Evolutionary conservation across 2,888 invertebrate species (phyloP).

Genomic region (Pimpla rufipes): DNA sequence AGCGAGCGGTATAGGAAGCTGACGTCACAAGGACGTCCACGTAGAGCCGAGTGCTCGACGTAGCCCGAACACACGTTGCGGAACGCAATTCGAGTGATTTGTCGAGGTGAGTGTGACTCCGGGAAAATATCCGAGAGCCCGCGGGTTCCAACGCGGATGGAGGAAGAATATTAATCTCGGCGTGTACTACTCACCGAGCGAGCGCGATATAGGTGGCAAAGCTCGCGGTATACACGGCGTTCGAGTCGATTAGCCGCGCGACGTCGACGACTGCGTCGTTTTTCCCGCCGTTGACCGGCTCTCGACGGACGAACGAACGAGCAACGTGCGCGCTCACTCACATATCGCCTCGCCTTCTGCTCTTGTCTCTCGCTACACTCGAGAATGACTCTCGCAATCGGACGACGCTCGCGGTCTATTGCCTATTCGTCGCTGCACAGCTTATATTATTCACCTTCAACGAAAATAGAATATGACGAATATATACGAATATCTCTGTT

Average conservation of each 20-base stretch:
- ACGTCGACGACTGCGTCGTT: slow-evolving; percentile 6
- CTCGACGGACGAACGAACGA: background rate
- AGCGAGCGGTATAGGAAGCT: slow-evolving; percentile 6
- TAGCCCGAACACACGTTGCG: slow-evolving; percentile 13
- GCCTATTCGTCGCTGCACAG: slow-evolving; percentile 43
- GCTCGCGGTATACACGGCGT: slow-evolving; percentile 3
- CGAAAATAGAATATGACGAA: background rate
- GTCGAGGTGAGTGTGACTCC: slow-evolving; percentile 31
- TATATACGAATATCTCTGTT: background rate
- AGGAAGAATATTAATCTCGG: slow-evolving; percentile 3
- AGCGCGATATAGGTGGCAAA: background rate
- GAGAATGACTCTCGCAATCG: slow-evolving; percentile 43
- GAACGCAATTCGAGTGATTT: slow-evolving; percentile 28
- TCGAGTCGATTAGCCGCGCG: slow-evolving; percentile 12
- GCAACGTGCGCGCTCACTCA: background rate
- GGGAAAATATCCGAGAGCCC: slow-evolving; percentile 28
- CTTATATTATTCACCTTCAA: slow-evolving; percentile 12
- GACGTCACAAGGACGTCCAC: slow-evolving; percentile 55
- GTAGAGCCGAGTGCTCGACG: slow-evolving; percentile 2
- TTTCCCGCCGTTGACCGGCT: slow-evolving; percentile 35
- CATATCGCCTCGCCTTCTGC: background rate
- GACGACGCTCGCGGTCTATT: slow-evolving; percentile 40
- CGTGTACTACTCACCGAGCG: background rate
- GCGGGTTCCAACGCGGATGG: slow-evolving; percentile 1
- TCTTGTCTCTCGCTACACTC: slow-evolving; percentile 12